phyloP scores from a whole-genome alignment of 1,140 invertebrate species.

The Brachionus koreanus region DNA sequence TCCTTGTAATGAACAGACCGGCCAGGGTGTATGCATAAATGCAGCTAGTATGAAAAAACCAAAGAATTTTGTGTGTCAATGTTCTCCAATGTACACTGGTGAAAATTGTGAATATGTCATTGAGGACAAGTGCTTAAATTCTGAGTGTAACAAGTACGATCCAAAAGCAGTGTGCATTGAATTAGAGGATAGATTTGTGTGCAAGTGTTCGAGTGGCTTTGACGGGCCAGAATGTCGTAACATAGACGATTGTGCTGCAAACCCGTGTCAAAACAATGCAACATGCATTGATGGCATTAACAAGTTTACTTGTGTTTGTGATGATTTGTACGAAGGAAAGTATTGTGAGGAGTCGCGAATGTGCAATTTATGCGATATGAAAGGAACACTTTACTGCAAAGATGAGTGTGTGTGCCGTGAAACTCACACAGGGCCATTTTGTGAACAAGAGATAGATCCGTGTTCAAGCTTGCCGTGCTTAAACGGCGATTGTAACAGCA shows the following conservation, averaged over 20 bases:
- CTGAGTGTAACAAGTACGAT: constrained; percentile 15
- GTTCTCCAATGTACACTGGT: constrained; percentile 36
- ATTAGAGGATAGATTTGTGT: constrained; percentile 23
- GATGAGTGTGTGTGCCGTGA: constrained; percentile 26
- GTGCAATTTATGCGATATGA: not conserved
- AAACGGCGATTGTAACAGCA: constrained; percentile 30
- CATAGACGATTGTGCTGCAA: constrained; percentile 20
- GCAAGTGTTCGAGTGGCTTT: constrained; percentile 38
- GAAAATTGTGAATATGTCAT: constrained; percentile 21
- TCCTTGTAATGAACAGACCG: constrained; percentile 19
- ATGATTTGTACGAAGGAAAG: not conserved
- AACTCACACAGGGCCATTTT: constrained; percentile 28
- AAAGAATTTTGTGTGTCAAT: not conserved
- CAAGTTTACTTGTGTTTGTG: constrained; percentile 47
- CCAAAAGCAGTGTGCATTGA: constrained; percentile 41
- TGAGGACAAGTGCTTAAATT: constrained; percentile 17
- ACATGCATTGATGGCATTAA: constrained; percentile 47
- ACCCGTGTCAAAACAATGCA: constrained; percentile 31
- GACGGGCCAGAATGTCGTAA: not conserved
- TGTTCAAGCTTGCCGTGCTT: constrained; percentile 69
- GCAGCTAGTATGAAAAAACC: not conserved
- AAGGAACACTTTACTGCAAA: constrained; percentile 46
- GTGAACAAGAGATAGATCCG: constrained; percentile 65
- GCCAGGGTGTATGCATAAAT: constrained; percentile 22
- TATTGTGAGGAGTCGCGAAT: constrained; percentile 29